Evolutionary conservation across 1,140 invertebrate species (phyloP).

Genomic region (Nasonia vitripennis): DNA sequence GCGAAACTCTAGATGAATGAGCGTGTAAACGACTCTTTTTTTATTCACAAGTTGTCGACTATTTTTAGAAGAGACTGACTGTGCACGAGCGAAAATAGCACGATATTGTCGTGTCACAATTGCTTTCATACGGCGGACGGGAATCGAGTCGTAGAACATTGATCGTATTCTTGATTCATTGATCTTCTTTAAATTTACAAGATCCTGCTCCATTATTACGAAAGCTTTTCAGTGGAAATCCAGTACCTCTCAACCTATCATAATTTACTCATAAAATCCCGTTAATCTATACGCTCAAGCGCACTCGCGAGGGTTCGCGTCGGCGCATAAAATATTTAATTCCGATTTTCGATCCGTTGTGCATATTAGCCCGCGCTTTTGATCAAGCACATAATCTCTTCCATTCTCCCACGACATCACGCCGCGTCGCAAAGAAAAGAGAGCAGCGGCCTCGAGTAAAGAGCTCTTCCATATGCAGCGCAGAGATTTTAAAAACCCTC

Average conservation of each 20-base stretch:
- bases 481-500: slow-evolving; percentile 31
- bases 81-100: neutral
- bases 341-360: slow-evolving; percentile 2
- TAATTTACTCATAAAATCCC: no score
- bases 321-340: neutral
- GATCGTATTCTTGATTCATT: no score
- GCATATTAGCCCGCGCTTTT: neutral
- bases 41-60: neutral
- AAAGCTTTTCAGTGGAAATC: no score
- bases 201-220: no score
- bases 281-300: no score
- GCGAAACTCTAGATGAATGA: neutral
- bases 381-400: no score
- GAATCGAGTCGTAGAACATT: no score
- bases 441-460: neutral
- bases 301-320: no score
- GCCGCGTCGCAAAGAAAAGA: neutral
- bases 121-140: no score
- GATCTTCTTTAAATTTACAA: no score
- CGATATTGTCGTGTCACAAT: neutral
- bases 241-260: no score
- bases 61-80: neutral
- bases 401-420: no score
- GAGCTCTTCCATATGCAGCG: slow-evolving; percentile 8
- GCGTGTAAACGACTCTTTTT: neutral